These are phyloP conservation scores for Drosophila arizonae DNA, from an alignment of 1,140 invertebrate species.

Conservation along the genomic window DNA sequence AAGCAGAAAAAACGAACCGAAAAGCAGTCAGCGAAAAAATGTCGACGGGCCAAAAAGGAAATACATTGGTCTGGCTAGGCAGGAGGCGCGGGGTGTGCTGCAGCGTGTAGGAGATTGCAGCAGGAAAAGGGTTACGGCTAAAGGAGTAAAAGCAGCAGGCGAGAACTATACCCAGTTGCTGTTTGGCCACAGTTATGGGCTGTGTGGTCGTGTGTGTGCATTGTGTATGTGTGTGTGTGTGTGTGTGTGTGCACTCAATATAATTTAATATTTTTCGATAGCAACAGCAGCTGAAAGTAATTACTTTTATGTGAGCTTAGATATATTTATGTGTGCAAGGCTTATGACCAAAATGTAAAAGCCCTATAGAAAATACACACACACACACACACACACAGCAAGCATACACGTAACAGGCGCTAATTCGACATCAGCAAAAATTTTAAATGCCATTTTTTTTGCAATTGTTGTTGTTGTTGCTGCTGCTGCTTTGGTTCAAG, in stretches of 20 bases:
- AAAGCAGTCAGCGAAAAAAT: constrained; percentile 60
- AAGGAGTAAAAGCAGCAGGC: background rate
- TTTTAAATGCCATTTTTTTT: constrained; percentile 60
- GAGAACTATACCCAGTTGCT: constrained; percentile 3
- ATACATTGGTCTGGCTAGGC: constrained; percentile 5
- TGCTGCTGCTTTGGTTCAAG: background rate
- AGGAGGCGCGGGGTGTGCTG: background rate
- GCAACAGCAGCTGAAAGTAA: constrained; percentile 80
- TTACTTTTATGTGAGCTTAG: constrained; percentile 80
- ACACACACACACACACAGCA: background rate
- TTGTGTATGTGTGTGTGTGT: constrained; percentile 12
- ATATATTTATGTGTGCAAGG: constrained; percentile 70
- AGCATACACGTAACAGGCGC: constrained; percentile 13
- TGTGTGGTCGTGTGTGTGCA: constrained; percentile 24
- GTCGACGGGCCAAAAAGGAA: constrained; percentile 59
- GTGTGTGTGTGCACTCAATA: constrained; percentile 69
- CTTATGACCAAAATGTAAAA: constrained; percentile 39
- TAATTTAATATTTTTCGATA: constrained; percentile 81
- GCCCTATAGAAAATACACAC: background rate
- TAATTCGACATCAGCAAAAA: constrained; percentile 74
- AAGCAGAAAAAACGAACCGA: constrained; percentile 24
- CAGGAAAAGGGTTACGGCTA: constrained; percentile 13
- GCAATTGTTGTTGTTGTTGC: background rate
- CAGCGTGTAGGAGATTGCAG: background rate
- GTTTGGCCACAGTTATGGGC: constrained; percentile 9